These are phyloP conservation scores for Sebastes schlegelii DNA, from an alignment of 2,113 vertebrate species.

Conservation along the genomic window DNA sequence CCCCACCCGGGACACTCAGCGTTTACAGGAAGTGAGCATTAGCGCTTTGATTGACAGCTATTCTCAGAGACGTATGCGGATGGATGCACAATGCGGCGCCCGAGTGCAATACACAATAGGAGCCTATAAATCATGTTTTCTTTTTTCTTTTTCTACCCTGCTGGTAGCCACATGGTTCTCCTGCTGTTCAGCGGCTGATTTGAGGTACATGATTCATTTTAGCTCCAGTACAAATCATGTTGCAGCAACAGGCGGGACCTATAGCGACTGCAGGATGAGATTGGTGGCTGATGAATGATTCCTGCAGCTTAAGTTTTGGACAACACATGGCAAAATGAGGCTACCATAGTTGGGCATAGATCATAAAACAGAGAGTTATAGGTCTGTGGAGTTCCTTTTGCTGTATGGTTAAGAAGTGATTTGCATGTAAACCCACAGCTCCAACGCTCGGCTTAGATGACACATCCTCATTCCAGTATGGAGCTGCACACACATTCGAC, in stretches of 20 bases:
- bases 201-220: slow-evolving; percentile 37
- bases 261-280: background rate
- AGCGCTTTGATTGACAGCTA: slow-evolving; percentile 44
- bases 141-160: background rate
- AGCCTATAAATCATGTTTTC: slow-evolving; percentile 1
- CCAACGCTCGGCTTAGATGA: slow-evolving; percentile 6
- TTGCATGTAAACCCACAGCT: slow-evolving; percentile 29
- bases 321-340: background rate
- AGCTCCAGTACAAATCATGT: slow-evolving; percentile 1
- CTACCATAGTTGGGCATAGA: background rate
- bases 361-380: background rate
- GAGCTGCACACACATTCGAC: slow-evolving; percentile 11
- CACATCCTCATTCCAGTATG: slow-evolving; percentile 33
- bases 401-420: background rate
- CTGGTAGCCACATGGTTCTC: slow-evolving; percentile 11
- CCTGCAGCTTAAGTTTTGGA: background rate
- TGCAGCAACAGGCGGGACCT: slow-evolving; percentile 34
- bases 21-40: slow-evolving; percentile 31
- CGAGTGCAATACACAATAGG: slow-evolving; percentile 17
- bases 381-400: background rate
- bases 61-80: slow-evolving; percentile 21
- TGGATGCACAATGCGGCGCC: slow-evolving; percentile 32
- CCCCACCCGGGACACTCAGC: background rate
- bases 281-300: slow-evolving; percentile 30
- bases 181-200: slow-evolving; percentile 21